A percentile compares a stretch with the other conserved stretches of the same genome.
Evolutionary conservation across 1,140 invertebrate genomes (phyloP).

Genomic region (Chrysomallon squamiferum): DNA sequence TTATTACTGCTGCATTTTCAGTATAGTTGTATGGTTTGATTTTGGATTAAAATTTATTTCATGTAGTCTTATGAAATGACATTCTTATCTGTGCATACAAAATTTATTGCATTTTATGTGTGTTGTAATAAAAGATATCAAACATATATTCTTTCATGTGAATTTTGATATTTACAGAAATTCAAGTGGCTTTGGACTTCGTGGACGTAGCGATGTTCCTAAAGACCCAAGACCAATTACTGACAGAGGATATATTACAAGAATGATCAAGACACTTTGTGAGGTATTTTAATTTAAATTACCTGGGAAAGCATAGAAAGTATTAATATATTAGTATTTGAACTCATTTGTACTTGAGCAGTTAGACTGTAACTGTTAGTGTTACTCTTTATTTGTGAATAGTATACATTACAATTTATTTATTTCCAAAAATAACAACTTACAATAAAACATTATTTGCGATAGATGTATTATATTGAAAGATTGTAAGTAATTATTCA

Average conservation of each 20-base stretch:
- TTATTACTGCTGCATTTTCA: too few relatives aligned
- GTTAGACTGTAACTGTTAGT: not conserved
- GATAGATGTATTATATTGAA: too few relatives aligned
- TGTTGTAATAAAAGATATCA: too few relatives aligned
- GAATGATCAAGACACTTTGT: conserved; percentile 33
- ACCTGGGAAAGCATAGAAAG: not conserved
- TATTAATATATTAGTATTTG: not conserved
- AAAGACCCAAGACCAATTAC: conserved; percentile 49
- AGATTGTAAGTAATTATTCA: too few relatives aligned
- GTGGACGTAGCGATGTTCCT: conserved; percentile 29
- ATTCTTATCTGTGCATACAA: too few relatives aligned
- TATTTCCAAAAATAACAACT: too few relatives aligned
- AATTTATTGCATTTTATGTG: too few relatives aligned
- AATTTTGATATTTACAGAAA: not conserved
- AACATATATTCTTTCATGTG: too few relatives aligned
- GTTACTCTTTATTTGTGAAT: conserved; percentile 1
- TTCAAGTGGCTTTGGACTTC: conserved; percentile 36
- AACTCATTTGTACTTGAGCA: not conserved
- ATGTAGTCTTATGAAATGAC: too few relatives aligned
- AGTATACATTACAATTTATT: not conserved
- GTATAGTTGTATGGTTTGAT: too few relatives aligned
- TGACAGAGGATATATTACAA: conserved; percentile 39
- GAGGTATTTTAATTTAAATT: conserved; percentile 33
- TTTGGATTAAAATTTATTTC: too few relatives aligned
- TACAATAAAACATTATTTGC: too few relatives aligned